phyloP scores from a whole-genome alignment of 2,888 invertebrate genomes.

The Agonopterix alstromeriana region DNA sequence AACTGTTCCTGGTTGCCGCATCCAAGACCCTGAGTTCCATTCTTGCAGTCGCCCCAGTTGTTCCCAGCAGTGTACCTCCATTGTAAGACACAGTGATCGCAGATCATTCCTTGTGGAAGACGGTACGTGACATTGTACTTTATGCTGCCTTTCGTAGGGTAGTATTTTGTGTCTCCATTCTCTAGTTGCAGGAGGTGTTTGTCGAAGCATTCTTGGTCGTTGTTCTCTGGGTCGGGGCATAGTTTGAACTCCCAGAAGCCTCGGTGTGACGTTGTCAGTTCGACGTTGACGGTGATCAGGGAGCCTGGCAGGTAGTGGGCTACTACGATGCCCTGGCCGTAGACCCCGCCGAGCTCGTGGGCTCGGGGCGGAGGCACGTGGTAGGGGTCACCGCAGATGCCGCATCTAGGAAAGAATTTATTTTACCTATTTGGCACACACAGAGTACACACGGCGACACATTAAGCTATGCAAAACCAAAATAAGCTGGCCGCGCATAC shows the following conservation, averaged over 20 bases:
- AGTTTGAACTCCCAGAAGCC: slow-evolving; percentile 90
- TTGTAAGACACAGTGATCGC: slow-evolving; percentile 88
- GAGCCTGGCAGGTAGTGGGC: slow-evolving; percentile 81
- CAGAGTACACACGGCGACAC: no score
- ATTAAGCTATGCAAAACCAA: no score
- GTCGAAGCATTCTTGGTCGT: slow-evolving; percentile 85
- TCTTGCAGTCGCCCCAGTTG: slow-evolving; percentile 85
- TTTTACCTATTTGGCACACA: neutral
- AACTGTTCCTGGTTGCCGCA: slow-evolving; percentile 93
- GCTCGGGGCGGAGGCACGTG: slow-evolving; percentile 80
- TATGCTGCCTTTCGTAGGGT: slow-evolving; percentile 81
- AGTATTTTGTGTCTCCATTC: slow-evolving; percentile 77
- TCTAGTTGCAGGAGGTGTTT: slow-evolving; percentile 77
- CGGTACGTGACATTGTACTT: slow-evolving; percentile 82
- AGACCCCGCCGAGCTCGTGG: slow-evolving; percentile 88
- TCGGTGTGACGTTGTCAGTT: slow-evolving; percentile 88
- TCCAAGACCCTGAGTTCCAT: slow-evolving; percentile 84
- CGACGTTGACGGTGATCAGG: slow-evolving; percentile 81
- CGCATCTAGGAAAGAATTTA: slow-evolving; percentile 70
- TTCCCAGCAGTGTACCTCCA: slow-evolving; percentile 92
- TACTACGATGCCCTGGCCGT: slow-evolving; percentile 85
- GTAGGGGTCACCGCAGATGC: slow-evolving; percentile 90
- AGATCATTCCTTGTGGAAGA: slow-evolving; percentile 78
- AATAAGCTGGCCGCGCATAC: no score
- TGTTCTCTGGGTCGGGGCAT: slow-evolving; percentile 82